Base-by-base conservation (phyloP, 2,113 vertebrate species). In the Anarhynchus alexandrinus region DNA sequence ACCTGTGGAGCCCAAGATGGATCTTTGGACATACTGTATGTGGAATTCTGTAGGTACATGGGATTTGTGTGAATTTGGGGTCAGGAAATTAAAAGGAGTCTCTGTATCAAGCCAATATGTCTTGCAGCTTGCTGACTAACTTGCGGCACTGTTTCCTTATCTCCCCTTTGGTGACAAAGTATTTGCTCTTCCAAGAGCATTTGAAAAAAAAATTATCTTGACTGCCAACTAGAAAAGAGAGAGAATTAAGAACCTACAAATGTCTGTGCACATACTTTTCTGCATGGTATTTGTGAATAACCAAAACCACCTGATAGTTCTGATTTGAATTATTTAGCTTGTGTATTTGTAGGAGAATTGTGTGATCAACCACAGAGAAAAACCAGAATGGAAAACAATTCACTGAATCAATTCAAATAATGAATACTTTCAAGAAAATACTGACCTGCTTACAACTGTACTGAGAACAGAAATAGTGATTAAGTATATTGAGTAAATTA, bases 111-210 rank as follows among this genome's bases (percentile, higher is more conserved):
- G 18, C 4, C 11, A 51, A 9, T 71, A 25, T 0, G 3, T 30
- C 18, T 81, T 54, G 47, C 3, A 82, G 7, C 9, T 62, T 73
- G 21, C 20, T 62, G 45, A 38, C 11, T 57, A 79, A 54, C 47
- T 82, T 4, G 1, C 0, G 0, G 3, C 32, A 40, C 34, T 72
- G 4, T 74, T 58, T 57, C 17, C 12, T 66, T 54, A 30, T 26
- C 10, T 14, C 3, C 7, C 8, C 0, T 32, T 34, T 74, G 12
- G 23, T 55, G 43, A 74, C 4, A 57, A 59, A 80, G 3, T 62
- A 9, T 10, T 62, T 51, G 7, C 11, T 86, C 10, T 74, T 78
- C 42, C n/a, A 83, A 19, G 4, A 84, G 14, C 10, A 45, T 58
- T 52, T 52, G 38, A 51, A 79, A 90, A 79, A 90, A 86, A 43